A percentile compares a stretch with the other conserved stretches of the same genome.
Conservation (phyloP, 2,888 invertebrate species). For the Dryococelus australis region DNA sequence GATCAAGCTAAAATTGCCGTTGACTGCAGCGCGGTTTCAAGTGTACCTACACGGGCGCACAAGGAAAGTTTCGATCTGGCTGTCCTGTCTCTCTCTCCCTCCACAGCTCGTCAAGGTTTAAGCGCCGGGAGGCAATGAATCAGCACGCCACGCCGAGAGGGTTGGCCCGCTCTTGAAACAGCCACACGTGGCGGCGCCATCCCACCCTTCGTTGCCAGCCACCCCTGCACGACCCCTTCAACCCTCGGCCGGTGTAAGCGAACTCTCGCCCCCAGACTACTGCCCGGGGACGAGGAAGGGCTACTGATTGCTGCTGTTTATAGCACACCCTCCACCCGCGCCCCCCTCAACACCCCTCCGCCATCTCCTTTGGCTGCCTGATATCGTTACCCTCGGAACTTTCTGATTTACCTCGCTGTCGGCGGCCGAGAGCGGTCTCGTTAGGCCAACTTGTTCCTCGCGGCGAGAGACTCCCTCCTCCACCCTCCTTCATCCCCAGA, state of each 20-base stretch:
- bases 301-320: slow-evolving; percentile 29
- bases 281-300: background rate
- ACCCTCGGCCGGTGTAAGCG: background rate
- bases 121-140: background rate
- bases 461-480: background rate
- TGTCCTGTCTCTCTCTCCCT: too few species aligned
- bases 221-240: background rate
- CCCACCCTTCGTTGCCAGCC: background rate
- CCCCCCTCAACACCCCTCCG: background rate
- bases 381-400: slow-evolving; percentile 22
- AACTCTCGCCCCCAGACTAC: background rate
- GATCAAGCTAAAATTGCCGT: too few species aligned
- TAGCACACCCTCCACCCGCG: background rate
- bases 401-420: slow-evolving; percentile 16
- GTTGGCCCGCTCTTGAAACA: background rate
- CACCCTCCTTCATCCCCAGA: background rate
- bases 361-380: background rate
- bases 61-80: too few species aligned
- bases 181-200: background rate
- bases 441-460: slow-evolving; percentile 11
- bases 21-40: too few species aligned
- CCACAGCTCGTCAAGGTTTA: too few species aligned
- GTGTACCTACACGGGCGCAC: too few species aligned
- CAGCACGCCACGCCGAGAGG: slow-evolving; percentile 17
- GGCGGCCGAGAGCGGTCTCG: slow-evolving; percentile 1